These are phyloP conservation scores for Chromis chromis DNA, from an alignment of 2,797 vertebrate species.

Conservation along the genomic window DNA sequence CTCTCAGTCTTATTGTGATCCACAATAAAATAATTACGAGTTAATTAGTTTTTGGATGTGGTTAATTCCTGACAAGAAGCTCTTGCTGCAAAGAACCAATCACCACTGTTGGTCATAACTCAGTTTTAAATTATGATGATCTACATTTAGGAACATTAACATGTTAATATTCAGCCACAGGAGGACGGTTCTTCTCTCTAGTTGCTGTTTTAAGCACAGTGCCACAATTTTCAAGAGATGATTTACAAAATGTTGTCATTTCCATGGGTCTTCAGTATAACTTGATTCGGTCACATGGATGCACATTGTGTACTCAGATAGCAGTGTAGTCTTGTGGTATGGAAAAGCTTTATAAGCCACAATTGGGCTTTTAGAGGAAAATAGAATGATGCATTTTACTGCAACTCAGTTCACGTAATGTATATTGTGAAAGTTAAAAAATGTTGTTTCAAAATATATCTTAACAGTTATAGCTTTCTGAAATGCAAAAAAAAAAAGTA, in stretches of 20 bases:
- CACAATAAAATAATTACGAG: constrained; percentile 15
- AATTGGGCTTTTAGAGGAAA: neutral
- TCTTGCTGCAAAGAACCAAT: constrained; percentile 15
- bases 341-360: constrained; percentile 20
- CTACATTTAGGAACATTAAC: neutral
- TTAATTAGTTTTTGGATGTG: constrained; percentile 36
- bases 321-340: constrained; percentile 33
- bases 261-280: constrained; percentile 18
- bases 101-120: constrained; percentile 6
- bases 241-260: constrained; percentile 18
- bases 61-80: constrained; percentile 23
- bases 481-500: neutral
- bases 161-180: neutral
- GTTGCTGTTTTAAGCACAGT: constrained; percentile 10
- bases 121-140: constrained; percentile 12
- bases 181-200: neutral
- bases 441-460: neutral
- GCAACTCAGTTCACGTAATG: neutral
- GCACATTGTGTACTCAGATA: constrained; percentile 35
- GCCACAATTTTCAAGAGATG: constrained; percentile 12
- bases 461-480: neutral
- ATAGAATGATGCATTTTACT: neutral
- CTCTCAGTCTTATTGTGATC: constrained; percentile 6
- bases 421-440: neutral
- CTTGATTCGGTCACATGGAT: constrained; percentile 45